Evolutionary conservation across 2,888 invertebrate species (phyloP), one percentile per base, ranked within the genome.

Genomic region (Cantharis flavilabris): DNA sequence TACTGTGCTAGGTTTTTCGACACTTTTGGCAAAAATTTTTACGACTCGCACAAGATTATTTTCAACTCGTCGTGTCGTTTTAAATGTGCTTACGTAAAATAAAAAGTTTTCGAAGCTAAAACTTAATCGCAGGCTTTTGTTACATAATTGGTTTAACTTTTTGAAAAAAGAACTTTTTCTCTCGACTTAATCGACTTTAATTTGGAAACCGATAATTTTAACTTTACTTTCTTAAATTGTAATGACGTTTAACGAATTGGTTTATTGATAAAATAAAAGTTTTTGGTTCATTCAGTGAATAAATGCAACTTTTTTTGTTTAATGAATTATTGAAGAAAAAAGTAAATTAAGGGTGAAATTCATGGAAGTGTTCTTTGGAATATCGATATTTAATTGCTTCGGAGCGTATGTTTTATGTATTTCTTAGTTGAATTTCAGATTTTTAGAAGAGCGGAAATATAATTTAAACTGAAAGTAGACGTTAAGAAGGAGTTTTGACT

Each of bases 21-120:
- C 78, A 78, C 78, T 78, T 78, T 77, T 75, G 75, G 75, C 70
- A 76, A 49, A 49, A 77, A 79, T 79, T 79, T 79, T 79, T 79
- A 77, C 75, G 74, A 72, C 72, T 69, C 75, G 65, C 73, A 69
- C 69, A 76, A 75, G n/a, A 76, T 78, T 76, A 76, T 72, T 71
- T 76, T 73, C 73, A 78, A 75, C 71, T 75, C 76, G 33, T 65
- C 63, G 71, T 78, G 78, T 77, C 72, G 77, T 63, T 77, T 77
- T 74, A 70, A 75, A 75, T 75, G 77, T 75, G 75, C 75, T 75
- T 75, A 75, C 77, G 75, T 75, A 72, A 75, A 75, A 75, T 70
- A 70, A 75, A 76, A 77, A 77, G 62, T 75, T 67, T 64, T 75
- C 72, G 69, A 72, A 75, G 49, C 70, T 70, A 75, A 75, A 70